A percentile compares a stretch with the other conserved stretches of the same genome.
Evolutionary conservation across 2,888 invertebrate species (phyloP).

Genomic region (Conomelus anceps): DNA sequence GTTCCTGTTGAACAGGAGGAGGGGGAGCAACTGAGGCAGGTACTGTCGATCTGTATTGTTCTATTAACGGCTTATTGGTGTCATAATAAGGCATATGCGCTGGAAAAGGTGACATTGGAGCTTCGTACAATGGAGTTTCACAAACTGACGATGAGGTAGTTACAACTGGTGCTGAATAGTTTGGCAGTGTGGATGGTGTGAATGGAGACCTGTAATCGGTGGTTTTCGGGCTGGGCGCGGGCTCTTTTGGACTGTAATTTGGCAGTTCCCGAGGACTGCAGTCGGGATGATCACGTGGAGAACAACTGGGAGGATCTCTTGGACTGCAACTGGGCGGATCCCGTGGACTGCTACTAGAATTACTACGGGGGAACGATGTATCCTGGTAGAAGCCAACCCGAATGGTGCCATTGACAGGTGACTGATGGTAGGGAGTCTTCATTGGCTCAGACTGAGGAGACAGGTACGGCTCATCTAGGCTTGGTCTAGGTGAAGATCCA

Average conservation of each 20-base stretch:
- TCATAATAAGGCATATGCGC: constrained; percentile 48
- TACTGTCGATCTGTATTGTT: constrained; percentile 40
- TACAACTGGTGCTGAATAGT: constrained; percentile 23
- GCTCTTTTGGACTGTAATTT: constrained; percentile 69
- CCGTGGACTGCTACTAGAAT: constrained; percentile 49
- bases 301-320: constrained; percentile 20
- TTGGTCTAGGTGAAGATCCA: constrained; percentile 37
- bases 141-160: constrained; percentile 6
- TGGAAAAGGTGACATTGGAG: constrained; percentile 48
- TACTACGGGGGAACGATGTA: constrained; percentile 49
- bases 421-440: constrained; percentile 49
- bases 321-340: constrained; percentile 32
- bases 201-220: constrained; percentile 27
- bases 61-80: constrained; percentile 28
- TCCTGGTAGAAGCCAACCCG: constrained; percentile 87
- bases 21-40: constrained; percentile 15
- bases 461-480: constrained; percentile 51
- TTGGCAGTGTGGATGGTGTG: constrained; percentile 18
- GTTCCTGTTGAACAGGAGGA: background rate
- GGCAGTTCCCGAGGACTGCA: constrained; percentile 34
- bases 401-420: constrained; percentile 72
- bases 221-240: constrained; percentile 37
- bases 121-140: constrained; percentile 9
- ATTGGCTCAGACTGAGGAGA: constrained; percentile 50
- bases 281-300: constrained; percentile 10